Percentiles rank a stretch among this genome's conserved stretches.
Evolutionary conservation across 2,888 invertebrate genomes (phyloP).

Genomic region (Yponomeuta malinellus): DNA sequence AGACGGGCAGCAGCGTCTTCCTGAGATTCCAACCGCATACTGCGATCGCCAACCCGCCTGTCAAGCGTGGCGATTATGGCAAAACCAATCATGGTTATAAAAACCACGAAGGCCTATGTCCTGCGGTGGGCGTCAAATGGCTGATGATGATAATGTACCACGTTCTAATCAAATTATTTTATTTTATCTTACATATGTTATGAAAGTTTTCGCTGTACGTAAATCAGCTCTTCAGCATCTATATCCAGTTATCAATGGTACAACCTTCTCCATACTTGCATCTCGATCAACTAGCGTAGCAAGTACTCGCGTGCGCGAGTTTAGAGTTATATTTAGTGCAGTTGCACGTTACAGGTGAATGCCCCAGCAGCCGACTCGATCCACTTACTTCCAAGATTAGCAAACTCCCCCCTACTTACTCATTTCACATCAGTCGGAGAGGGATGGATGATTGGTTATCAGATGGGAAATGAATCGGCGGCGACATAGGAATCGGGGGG

Average conservation of each 20-base stretch:
- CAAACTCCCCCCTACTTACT: neutral
- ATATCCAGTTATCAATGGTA: neutral
- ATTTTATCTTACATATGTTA: too few relatives aligned
- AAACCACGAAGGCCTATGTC: too few relatives aligned
- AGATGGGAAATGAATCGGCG: neutral
- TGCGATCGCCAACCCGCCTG: too few relatives aligned
- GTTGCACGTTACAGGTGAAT: neutral
- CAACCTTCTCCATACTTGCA: neutral
- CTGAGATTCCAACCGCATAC: too few relatives aligned
- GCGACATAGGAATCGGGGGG: neutral
- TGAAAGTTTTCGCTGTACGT: too few relatives aligned
- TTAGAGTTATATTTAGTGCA: slow-evolving; percentile 3
- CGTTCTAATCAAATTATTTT: too few relatives aligned
- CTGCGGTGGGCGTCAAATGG: too few relatives aligned
- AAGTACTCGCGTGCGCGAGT: neutral
- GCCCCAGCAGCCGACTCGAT: neutral
- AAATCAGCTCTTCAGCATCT: too few relatives aligned
- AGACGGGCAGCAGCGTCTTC: too few relatives aligned
- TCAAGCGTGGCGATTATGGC: too few relatives aligned
- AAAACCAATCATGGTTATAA: too few relatives aligned
- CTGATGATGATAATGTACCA: too few relatives aligned
- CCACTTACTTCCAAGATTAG: neutral
- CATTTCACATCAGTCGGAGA: neutral
- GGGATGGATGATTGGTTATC: neutral
- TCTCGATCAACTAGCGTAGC: neutral